Evolutionary conservation across 2,113 vertebrate species (phyloP).

Genomic region (Trichomycterus rosablanca): DNA sequence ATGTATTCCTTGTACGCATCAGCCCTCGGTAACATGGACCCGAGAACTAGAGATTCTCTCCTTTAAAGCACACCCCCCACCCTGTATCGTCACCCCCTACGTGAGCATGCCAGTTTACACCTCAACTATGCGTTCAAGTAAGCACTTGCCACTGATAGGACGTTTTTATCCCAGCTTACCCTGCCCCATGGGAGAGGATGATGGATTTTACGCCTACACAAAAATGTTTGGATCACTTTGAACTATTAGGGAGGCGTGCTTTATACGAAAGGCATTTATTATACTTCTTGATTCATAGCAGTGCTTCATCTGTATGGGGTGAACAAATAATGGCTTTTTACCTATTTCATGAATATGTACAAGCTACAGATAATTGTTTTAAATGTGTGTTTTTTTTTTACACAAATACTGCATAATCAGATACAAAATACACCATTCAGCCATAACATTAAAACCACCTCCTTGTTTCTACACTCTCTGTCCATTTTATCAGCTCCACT

Average conservation of each 20-base stretch:
- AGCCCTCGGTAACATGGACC: not conserved
- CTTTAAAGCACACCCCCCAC: constrained; percentile 2
- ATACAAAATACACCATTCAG: too few species aligned
- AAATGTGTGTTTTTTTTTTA: too few species aligned
- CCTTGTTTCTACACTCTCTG: too few species aligned
- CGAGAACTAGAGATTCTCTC: not conserved
- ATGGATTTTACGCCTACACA: constrained; percentile 43
- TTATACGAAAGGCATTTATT: constrained; percentile 19
- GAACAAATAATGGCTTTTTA: not conserved
- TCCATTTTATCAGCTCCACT: too few species aligned
- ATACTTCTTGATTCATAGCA: constrained; percentile 1
- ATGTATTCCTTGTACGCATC: not conserved
- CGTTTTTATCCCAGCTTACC: constrained; percentile 31
- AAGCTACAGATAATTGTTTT: too few species aligned
- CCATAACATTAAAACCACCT: too few species aligned
- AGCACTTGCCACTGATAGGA: constrained; percentile 41
- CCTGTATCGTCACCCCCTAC: constrained; percentile 10
- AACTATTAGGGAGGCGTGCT: constrained; percentile 29
- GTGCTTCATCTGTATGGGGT: not conserved
- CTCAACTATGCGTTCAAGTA: constrained; percentile 49
- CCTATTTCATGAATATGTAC: too few species aligned
- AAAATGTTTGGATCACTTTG: constrained; percentile 36
- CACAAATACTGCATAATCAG: too few species aligned
- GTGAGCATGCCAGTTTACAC: constrained; percentile 32
- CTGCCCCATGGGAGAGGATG: constrained; percentile 24